Percentiles rank a stretch among this genome's conserved stretches.
Conservation (phyloP, 35 echinoderm and acorn worm species). For the Holothuria glaberrima region DNA sequence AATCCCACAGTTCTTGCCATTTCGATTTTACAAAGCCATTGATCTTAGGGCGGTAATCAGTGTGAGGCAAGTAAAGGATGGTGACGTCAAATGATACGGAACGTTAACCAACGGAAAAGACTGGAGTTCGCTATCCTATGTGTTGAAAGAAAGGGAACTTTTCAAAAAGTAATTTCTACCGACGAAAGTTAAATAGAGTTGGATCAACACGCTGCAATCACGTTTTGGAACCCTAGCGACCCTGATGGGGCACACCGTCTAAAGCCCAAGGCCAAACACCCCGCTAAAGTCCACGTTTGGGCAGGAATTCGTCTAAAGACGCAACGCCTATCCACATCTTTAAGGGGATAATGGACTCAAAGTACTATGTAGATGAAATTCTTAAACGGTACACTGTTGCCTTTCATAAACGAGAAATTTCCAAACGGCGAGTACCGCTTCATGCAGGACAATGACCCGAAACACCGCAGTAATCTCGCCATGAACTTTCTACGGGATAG, state of each 20-base stretch:
- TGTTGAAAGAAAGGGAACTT: no score
- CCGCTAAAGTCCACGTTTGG: conserved; percentile 22
- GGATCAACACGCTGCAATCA: no score
- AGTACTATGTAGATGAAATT: conserved; percentile 41
- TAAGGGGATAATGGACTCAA: conserved; percentile 34
- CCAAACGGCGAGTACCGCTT: conserved; percentile 16
- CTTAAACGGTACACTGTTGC: conserved; percentile 14
- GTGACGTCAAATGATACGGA: no score
- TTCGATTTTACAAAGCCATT: no score
- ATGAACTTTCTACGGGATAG: conserved; percentile 20
- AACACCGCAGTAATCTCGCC: conserved; percentile 27
- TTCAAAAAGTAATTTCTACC: no score
- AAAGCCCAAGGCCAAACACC: conserved; percentile 51
- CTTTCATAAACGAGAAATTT: not conserved
- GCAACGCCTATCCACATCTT: conserved; percentile 55
- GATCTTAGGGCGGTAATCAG: no score
- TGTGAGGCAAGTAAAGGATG: no score
- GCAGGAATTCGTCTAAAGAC: conserved; percentile 35
- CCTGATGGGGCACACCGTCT: not conserved
- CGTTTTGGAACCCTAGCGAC: no score
- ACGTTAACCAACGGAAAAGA: no score
- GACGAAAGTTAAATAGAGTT: no score
- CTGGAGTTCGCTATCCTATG: no score
- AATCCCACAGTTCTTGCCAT: no score
- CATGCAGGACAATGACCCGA: conserved; percentile 59